These are phyloP conservation scores for Caenorhabditis inopinata DNA, from an alignment of 1,140 invertebrate genomes.

Conservation along the genomic window DNA sequence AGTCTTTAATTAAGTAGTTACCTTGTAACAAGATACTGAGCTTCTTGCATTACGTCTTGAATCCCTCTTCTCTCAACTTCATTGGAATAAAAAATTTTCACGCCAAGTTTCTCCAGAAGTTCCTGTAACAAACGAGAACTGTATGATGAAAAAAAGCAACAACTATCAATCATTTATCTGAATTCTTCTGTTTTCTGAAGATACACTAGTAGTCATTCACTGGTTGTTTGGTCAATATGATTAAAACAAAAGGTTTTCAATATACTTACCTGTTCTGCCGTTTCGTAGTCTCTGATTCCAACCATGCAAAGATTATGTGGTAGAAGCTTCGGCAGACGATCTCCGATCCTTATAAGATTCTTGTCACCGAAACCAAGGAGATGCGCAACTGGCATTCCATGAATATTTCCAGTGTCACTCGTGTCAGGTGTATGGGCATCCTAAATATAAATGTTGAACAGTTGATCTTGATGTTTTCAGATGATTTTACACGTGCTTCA, in stretches of 20 bases:
- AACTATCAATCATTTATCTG: not conserved
- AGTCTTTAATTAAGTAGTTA: not conserved
- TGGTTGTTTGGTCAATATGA: not conserved
- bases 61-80: slow-evolving; percentile 55
- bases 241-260: not conserved
- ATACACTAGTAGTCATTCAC: no score
- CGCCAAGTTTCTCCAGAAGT: slow-evolving; percentile 53
- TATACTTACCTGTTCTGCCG: slow-evolving; percentile 46
- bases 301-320: slow-evolving; percentile 55
- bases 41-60: slow-evolving; percentile 54
- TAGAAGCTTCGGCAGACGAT: slow-evolving; percentile 55
- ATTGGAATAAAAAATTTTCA: slow-evolving; percentile 55
- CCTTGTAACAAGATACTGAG: slow-evolving; percentile 45
- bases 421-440: slow-evolving; percentile 56
- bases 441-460: slow-evolving; percentile 40
- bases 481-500: no score
- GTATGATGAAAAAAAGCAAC: not conserved
- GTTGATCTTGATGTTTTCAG: not conserved
- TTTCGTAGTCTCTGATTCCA: slow-evolving; percentile 56
- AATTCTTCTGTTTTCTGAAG: not conserved
- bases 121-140: slow-evolving; percentile 44
- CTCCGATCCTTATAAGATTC: slow-evolving; percentile 48
- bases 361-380: slow-evolving; percentile 56
- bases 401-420: slow-evolving; percentile 53
- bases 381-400: slow-evolving; percentile 59